Conservation (phyloP, 2,888 invertebrate species). For the Apomyelois bistriatella region DNA sequence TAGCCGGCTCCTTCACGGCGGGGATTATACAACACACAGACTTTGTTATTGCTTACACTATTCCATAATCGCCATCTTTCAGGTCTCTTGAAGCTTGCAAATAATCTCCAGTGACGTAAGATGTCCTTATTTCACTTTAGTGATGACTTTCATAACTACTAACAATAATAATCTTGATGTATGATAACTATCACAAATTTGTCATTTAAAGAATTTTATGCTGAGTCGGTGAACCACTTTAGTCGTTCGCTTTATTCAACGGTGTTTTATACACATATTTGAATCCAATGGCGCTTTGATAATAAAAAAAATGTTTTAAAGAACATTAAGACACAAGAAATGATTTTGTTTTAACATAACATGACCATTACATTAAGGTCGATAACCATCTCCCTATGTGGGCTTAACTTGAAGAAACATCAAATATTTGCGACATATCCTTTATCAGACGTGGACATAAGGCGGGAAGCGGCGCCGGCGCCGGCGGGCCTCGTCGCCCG, state of each 20-base stretch:
- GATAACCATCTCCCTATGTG: not conserved
- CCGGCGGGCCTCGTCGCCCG: constrained; percentile 50
- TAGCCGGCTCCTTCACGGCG: constrained; percentile 27
- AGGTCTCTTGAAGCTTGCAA: not conserved
- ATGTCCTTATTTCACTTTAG: no score
- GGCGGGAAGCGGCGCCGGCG: constrained; percentile 50
- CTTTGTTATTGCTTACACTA: not conserved
- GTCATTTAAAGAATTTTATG: no score
- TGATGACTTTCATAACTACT: no score
- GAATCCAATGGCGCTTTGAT: no score
- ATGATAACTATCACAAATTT: no score
- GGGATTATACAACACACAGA: constrained; percentile 9
- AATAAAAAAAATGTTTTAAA: not conserved
- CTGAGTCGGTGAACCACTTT: no score
- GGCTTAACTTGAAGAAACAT: constrained; percentile 35
- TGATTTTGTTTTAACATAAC: not conserved
- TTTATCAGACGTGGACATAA: constrained; percentile 50
- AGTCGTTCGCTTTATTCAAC: no score
- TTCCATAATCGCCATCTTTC: not conserved
- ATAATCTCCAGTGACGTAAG: no score
- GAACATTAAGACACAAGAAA: not conserved
- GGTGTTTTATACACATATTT: no score
- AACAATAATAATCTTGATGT: no score
- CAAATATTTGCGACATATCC: constrained; percentile 64
- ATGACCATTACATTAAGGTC: not conserved